A percentile compares a stretch with the other conserved stretches of the same genome.
These are phyloP conservation scores for Plagodis pulveraria DNA, from an alignment of 2,888 invertebrate genomes.

Conservation along the genomic window DNA sequence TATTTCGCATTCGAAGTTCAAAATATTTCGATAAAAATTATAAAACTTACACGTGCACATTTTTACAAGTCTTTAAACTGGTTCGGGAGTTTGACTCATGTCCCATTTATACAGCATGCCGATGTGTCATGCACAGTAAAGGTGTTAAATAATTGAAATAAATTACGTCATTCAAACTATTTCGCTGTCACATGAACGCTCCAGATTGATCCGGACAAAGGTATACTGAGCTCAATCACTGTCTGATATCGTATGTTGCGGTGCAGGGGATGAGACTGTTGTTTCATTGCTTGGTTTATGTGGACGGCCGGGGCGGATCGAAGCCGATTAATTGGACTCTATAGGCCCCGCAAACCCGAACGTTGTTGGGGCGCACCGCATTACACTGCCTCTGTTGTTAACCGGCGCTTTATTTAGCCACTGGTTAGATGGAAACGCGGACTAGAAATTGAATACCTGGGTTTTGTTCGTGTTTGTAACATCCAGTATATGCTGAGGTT, in stretches of 20 bases:
- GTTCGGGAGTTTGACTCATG: too few species aligned
- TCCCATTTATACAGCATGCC: too few species aligned
- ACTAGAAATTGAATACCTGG: constrained; percentile 32
- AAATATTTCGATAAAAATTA: too few species aligned
- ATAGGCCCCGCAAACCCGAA: constrained; percentile 55
- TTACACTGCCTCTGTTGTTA: constrained; percentile 49
- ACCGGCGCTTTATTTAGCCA: constrained; percentile 47
- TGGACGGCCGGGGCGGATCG: constrained; percentile 47
- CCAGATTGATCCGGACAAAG: not conserved
- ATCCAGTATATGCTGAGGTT: constrained; percentile 11
- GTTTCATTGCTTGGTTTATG: constrained; percentile 56
- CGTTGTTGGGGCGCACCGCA: constrained; percentile 52
- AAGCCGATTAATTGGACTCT: constrained; percentile 67
- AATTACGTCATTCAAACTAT: too few species aligned
- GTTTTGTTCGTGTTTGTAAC: constrained; percentile 19
- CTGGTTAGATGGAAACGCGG: constrained; percentile 25
- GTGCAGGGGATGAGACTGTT: constrained; percentile 46
- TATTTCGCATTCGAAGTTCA: too few species aligned
- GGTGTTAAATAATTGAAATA: too few species aligned
- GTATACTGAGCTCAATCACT: constrained; percentile 26
- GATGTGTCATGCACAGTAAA: too few species aligned
- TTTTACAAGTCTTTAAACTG: too few species aligned
- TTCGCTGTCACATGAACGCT: too few species aligned
- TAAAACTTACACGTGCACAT: too few species aligned
- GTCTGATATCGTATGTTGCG: constrained; percentile 23